Evolutionary conservation across 1,140 invertebrate genomes (phyloP).

Genomic region (Stegodyphus mimosarum): DNA sequence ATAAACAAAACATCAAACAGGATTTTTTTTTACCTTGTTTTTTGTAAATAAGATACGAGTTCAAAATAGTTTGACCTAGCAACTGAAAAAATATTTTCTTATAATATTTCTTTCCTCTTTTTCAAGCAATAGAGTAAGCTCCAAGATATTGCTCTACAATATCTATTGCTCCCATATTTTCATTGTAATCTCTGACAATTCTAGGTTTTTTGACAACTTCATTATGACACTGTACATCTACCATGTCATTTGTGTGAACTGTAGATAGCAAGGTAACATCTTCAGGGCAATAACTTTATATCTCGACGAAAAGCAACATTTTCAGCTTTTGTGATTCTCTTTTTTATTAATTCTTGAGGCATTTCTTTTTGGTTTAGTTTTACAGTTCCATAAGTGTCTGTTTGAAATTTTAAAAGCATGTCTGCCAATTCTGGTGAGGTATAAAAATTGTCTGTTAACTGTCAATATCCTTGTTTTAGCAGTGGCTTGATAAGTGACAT

Average conservation of each 20-base stretch:
- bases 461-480: constrained; percentile 29
- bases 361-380: too few species aligned
- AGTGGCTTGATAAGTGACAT: constrained; percentile 36
- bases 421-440: constrained; percentile 13
- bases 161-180: constrained; percentile 34
- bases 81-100: too few species aligned
- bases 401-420: too few species aligned
- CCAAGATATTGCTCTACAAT: constrained; percentile 37
- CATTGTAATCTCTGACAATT: constrained; percentile 31
- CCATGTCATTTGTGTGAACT: too few species aligned
- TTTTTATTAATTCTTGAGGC: constrained; percentile 17
- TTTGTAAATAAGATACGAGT: too few species aligned
- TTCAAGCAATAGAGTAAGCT: constrained; percentile 13
- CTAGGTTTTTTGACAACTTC: constrained; percentile 21
- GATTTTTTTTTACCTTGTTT: too few species aligned
- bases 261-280: constrained; percentile 22
- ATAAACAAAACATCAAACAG: too few species aligned
- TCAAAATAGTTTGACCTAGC: too few species aligned
- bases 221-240: constrained; percentile 12
- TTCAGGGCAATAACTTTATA: constrained; percentile 25
- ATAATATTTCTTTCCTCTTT: too few species aligned
- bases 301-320: constrained; percentile 27
- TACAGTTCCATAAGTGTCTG: too few species aligned
- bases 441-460: constrained; percentile 26
- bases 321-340: constrained; percentile 20